Conservation (phyloP, 2,113 vertebrate species). For the Nothoprocta perdicaria region DNA sequence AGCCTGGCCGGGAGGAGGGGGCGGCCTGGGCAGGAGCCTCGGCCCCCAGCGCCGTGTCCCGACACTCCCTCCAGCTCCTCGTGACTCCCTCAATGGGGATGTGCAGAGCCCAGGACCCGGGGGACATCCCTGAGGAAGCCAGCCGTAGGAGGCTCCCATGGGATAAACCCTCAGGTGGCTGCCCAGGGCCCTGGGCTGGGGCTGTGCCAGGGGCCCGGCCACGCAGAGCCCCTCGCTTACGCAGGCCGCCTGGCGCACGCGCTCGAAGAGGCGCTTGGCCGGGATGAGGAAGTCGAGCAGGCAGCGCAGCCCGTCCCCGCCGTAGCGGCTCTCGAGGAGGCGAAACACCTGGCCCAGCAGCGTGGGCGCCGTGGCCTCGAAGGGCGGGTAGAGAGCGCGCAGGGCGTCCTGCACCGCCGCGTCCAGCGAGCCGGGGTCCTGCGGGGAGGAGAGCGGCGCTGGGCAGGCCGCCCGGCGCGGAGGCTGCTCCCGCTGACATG, state of each 20-base stretch:
- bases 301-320: conserved; percentile 89
- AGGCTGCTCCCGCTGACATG: too few relatives aligned
- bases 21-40: not conserved
- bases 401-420: conserved; percentile 88
- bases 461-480: not conserved
- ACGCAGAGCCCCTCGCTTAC: conserved; percentile 76
- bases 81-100: fast-evolving
- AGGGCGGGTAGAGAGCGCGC: conserved; percentile 89
- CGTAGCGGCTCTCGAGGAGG: conserved; percentile 89
- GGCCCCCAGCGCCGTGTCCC: not conserved
- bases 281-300: conserved; percentile 94
- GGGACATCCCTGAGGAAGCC: not conserved
- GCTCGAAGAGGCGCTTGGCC: conserved; percentile 91
- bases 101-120: not conserved
- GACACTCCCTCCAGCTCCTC: fast-evolving
- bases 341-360: conserved; percentile 92
- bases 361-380: conserved; percentile 89
- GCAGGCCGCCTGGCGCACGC: conserved; percentile 89
- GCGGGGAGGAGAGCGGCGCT: not conserved
- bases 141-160: not conserved
- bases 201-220: too few relatives aligned
- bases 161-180: too few relatives aligned
- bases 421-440: conserved; percentile 89
- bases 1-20: conserved; percentile 76
- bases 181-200: too few relatives aligned